Evolutionary conservation across 1,140 invertebrate genomes (phyloP).

Genomic region (Procambarus clarkii): DNA sequence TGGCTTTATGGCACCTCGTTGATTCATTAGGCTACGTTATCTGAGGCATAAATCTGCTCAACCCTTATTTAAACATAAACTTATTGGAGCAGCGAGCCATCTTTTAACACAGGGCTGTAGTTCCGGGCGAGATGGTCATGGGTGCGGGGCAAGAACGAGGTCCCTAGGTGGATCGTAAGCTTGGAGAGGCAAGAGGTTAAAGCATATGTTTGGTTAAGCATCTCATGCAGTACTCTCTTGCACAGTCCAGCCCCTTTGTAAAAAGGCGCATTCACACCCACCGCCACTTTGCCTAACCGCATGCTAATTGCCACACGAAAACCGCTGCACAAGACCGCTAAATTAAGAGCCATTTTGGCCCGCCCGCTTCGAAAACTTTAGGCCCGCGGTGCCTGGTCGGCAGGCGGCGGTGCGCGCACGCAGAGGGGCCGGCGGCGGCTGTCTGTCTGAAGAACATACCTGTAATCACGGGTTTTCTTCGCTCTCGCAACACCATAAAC

Average conservation of each 20-base stretch:
- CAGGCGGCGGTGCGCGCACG: slow-evolving; percentile 64
- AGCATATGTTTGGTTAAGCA: slow-evolving; percentile 69
- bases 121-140: slow-evolving; percentile 61
- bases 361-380: slow-evolving; percentile 29
- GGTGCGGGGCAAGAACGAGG: slow-evolving; percentile 6
- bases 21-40: slow-evolving; percentile 72
- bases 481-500: slow-evolving; percentile 72
- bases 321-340: slow-evolving; percentile 32
- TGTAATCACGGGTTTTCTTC: slow-evolving; percentile 71
- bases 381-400: slow-evolving; percentile 45
- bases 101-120: slow-evolving; percentile 68
- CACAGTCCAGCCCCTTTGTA: slow-evolving; percentile 47
- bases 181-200: slow-evolving; percentile 55
- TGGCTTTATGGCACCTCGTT: slow-evolving; percentile 70
- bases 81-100: slow-evolving; percentile 71
- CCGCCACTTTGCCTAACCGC: slow-evolving; percentile 41
- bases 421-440: slow-evolving; percentile 68
- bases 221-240: slow-evolving; percentile 68
- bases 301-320: slow-evolving; percentile 23
- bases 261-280: slow-evolving; percentile 63
- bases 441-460: slow-evolving; percentile 65
- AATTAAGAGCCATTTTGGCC: slow-evolving; percentile 58
- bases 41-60: slow-evolving; percentile 70
- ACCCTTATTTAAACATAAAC: slow-evolving; percentile 72
- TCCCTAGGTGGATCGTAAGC: slow-evolving; percentile 51